A percentile compares a stretch with the other conserved stretches of the same genome.
phyloP scores from a whole-genome alignment of 2,113 vertebrate genomes.

The Lagopus leucura region DNA sequence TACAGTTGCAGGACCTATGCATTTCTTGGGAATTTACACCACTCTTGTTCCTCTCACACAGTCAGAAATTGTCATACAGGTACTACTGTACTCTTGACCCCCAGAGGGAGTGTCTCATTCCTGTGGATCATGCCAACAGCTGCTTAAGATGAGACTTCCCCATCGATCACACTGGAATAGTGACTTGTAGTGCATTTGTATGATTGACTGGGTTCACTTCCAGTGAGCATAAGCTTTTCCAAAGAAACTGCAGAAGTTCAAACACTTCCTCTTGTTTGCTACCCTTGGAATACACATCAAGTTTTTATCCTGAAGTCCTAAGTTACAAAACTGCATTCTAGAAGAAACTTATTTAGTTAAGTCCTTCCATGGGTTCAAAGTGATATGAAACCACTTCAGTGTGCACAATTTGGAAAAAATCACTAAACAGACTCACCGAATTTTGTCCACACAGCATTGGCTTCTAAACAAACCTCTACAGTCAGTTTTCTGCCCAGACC shows the following conservation, averaged over 20 bases:
- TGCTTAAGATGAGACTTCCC: neutral
- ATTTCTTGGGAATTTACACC: neutral
- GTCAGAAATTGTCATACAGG: slow-evolving; percentile 44
- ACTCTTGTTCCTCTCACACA: neutral
- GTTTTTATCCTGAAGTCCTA: neutral
- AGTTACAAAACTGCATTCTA: neutral
- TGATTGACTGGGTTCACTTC: neutral
- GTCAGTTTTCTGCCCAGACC: neutral
- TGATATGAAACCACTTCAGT: neutral
- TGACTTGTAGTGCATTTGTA: neutral
- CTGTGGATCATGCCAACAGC: neutral
- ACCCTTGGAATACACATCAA: neutral
- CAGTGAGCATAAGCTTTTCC: neutral
- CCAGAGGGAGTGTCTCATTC: slow-evolving; percentile 28
- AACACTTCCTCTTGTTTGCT: neutral
- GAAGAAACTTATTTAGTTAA: neutral
- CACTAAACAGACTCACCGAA: neutral
- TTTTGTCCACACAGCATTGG: neutral
- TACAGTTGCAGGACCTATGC: neutral
- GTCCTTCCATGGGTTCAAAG: neutral
- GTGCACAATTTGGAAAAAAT: neutral
- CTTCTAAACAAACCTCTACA: neutral
- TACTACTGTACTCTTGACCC: slow-evolving; percentile 22
- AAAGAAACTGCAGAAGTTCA: neutral
- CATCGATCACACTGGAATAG: neutral